Conservation (phyloP, 1,140 invertebrate genomes). For the Trigoniulus corallinus region DNA sequence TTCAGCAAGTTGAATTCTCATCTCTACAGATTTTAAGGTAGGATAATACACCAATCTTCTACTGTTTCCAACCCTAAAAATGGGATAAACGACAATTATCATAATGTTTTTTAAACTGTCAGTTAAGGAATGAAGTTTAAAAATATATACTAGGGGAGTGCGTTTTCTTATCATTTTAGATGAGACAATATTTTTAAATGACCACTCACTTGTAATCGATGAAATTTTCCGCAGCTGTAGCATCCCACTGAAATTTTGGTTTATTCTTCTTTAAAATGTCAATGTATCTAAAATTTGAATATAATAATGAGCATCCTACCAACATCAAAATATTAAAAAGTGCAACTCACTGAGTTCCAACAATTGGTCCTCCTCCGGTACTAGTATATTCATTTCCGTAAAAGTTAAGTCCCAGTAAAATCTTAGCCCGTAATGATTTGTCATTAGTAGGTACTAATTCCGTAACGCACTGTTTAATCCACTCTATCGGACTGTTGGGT, state of each 20-base stretch:
- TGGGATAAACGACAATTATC: conserved; percentile 10
- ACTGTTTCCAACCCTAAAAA: conserved; percentile 40
- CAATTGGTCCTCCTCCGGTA: conserved; percentile 54
- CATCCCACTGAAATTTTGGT: conserved; percentile 56
- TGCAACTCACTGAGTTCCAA: conserved; percentile 43
- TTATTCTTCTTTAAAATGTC: conserved; percentile 36
- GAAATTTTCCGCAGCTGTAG: conserved; percentile 62
- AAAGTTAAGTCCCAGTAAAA: conserved; percentile 79
- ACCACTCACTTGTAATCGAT: conserved; percentile 61
- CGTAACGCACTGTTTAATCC: conserved; percentile 63
- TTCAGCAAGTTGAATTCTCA: conserved; percentile 57
- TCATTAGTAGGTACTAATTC: conserved; percentile 26
- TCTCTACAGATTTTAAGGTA: conserved; percentile 63
- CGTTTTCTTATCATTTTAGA: too few relatives aligned
- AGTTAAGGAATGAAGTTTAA: too few relatives aligned
- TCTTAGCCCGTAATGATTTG: conserved; percentile 47
- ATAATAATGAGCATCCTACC: background rate
- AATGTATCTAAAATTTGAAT: conserved; percentile 22
- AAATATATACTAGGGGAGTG: too few relatives aligned
- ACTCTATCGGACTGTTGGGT: conserved; percentile 70
- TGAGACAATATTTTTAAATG: too few relatives aligned
- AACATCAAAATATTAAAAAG: conserved; percentile 7
- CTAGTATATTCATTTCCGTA: conserved; percentile 77
- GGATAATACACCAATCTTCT: conserved; percentile 72
- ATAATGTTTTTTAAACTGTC: too few relatives aligned